Evolutionary conservation across 2,888 invertebrate species (phyloP).

Genomic region (Chrysotoxum bicinctum): DNA sequence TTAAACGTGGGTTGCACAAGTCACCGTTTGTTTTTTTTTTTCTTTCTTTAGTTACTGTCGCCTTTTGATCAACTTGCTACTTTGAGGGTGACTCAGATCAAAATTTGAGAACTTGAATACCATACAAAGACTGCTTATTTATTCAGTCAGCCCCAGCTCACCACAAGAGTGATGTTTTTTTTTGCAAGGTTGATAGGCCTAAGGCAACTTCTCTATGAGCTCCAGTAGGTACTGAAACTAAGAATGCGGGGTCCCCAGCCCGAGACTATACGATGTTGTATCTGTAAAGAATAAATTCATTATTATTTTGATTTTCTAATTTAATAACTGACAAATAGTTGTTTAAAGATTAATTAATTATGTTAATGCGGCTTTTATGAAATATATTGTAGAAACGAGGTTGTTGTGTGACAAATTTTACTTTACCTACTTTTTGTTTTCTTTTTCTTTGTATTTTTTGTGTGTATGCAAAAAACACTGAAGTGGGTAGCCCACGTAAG

Average conservation of each 20-base stretch:
- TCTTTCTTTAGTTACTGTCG: background rate
- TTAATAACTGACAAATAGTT: constrained; percentile 28
- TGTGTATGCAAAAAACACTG: constrained; percentile 19
- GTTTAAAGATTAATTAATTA: constrained; percentile 10
- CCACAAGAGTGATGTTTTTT: constrained; percentile 11
- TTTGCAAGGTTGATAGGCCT: constrained; percentile 53
- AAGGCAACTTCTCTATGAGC: constrained; percentile 8
- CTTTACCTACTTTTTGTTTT: constrained; percentile 17
- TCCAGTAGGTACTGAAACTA: background rate
- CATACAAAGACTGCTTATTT: constrained; percentile 29
- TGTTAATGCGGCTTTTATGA: constrained; percentile 26
- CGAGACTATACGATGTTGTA: background rate
- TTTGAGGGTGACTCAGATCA: constrained; percentile 50
- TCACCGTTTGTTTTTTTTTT: constrained; percentile 13
- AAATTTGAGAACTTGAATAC: constrained; percentile 40
- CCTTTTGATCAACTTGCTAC: constrained; percentile 13
- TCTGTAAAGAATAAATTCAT: constrained; percentile 38
- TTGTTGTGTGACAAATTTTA: constrained; percentile 43
- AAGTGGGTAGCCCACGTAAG: constrained; percentile 31
- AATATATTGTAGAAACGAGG: background rate
- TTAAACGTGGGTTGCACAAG: constrained; percentile 51
- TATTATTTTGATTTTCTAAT: constrained; percentile 13
- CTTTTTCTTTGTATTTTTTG: background rate
- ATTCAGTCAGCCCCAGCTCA: constrained; percentile 5
- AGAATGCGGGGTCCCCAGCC: constrained; percentile 8